phyloP scores from a whole-genome alignment of 2,888 invertebrate genomes.

The Eubasilissa splendida region DNA sequence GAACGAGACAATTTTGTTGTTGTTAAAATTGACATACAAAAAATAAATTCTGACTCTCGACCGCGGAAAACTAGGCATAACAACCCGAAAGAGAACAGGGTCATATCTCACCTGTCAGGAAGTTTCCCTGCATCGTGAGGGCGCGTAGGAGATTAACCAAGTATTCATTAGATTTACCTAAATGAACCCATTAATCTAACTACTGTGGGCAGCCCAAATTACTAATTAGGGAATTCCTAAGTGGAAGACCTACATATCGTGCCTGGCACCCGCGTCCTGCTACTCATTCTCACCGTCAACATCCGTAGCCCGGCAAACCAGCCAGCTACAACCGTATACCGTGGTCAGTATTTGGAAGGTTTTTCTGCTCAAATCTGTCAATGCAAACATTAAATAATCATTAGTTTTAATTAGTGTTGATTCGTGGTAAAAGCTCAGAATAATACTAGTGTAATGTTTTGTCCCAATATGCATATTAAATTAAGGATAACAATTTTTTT shows the following conservation, averaged over 20 bases:
- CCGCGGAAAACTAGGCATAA: background rate
- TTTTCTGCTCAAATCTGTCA: no score
- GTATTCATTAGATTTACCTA: slow-evolving; percentile 48
- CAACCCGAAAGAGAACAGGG: background rate
- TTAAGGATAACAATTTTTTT: no score
- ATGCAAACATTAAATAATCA: no score
- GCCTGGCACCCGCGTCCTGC: background rate
- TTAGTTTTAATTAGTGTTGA: no score
- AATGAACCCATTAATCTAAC: slow-evolving; percentile 48
- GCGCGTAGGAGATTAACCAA: slow-evolving; percentile 9
- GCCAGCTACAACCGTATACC: no score
- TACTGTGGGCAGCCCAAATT: slow-evolving; percentile 48
- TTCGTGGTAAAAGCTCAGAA: no score
- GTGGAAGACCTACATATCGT: slow-evolving; percentile 18
- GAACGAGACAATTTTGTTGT: no score
- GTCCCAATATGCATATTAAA: no score
- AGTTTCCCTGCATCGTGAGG: background rate
- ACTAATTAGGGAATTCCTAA: slow-evolving; percentile 51
- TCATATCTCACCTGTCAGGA: slow-evolving; percentile 5
- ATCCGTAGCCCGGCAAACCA: background rate
- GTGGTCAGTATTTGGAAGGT: no score
- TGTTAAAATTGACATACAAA: no score
- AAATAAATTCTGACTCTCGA: no score
- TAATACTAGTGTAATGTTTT: no score
- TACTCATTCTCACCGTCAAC: background rate